phyloP scores from a whole-genome alignment of 2,888 invertebrate species.

The Herminia tarsipennalis region DNA sequence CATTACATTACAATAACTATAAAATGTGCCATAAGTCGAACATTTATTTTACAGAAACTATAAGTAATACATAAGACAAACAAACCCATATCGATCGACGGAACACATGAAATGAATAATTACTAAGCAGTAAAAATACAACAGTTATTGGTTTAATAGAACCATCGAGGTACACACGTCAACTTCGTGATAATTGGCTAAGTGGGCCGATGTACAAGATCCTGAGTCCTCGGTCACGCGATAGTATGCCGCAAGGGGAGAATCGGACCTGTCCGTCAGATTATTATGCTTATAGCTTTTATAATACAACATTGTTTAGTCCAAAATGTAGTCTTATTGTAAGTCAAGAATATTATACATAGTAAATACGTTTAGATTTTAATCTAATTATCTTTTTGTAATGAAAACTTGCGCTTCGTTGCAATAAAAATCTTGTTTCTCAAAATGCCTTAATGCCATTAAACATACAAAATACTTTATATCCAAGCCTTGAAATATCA shows the following conservation, averaged over 20 bases:
- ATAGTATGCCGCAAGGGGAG: conserved; percentile 27
- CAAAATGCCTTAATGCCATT: too few species aligned
- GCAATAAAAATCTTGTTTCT: too few species aligned
- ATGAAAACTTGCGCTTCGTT: too few species aligned
- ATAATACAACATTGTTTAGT: background rate
- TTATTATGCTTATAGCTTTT: conserved; percentile 27
- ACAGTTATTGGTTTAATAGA: conserved; percentile 68
- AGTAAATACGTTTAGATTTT: too few species aligned
- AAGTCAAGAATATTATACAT: too few species aligned
- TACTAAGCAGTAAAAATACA: conserved; percentile 34
- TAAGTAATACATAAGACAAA: conserved; percentile 1
- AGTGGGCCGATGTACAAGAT: conserved; percentile 68
- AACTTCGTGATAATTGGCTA: conserved; percentile 71
- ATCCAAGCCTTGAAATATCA: too few species aligned
- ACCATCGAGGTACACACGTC: conserved; percentile 66
- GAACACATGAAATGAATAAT: conserved; percentile 9
- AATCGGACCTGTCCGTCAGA: conserved; percentile 24
- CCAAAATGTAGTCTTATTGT: background rate
- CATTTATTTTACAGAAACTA: background rate
- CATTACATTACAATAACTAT: too few species aligned
- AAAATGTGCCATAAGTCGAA: background rate
- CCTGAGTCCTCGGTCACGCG: conserved; percentile 70
- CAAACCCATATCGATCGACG: background rate
- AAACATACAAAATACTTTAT: too few species aligned
- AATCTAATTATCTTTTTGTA: too few species aligned